These are phyloP conservation scores for Eristalis pertinax DNA, from an alignment of 2,888 invertebrate genomes.

Conservation along the genomic window DNA sequence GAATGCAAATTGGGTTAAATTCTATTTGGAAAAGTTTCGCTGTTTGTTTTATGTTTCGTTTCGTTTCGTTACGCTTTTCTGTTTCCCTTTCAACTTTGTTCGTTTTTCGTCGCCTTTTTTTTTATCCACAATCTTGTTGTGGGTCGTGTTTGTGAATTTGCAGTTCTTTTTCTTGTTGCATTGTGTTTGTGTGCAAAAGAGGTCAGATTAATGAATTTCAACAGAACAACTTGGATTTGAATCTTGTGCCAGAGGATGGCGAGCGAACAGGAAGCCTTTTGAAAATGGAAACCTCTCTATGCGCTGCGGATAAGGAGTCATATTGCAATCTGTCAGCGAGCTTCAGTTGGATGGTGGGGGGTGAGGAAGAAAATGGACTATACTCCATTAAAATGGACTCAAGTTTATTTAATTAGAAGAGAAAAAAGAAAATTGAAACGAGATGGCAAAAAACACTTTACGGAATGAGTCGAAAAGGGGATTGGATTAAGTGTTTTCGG, in stretches of 20 bases:
- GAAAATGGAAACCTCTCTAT: conserved; percentile 3
- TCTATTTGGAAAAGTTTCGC: conserved; percentile 55
- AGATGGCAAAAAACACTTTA: neutral
- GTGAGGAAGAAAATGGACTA: conserved; percentile 15
- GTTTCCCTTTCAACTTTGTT: neutral
- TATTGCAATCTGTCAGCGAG: conserved; percentile 35
- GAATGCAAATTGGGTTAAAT: conserved; percentile 62
- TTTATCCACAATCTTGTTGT: neutral
- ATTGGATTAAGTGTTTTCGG: neutral
- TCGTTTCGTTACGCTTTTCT: conserved; percentile 8
- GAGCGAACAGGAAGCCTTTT: neutral
- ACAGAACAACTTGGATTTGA: conserved; percentile 10
- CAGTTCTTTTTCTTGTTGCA: conserved; percentile 1
- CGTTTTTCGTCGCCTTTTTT: neutral
- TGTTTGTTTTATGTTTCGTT: conserved; percentile 34
- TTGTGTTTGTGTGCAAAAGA: conserved; percentile 8
- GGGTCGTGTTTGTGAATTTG: conserved; percentile 3
- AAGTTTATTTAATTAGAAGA: conserved; percentile 42
- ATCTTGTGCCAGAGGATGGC: neutral
- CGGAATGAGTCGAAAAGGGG: neutral
- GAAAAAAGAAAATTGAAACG: neutral
- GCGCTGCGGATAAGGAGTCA: conserved; percentile 33
- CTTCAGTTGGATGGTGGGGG: neutral
- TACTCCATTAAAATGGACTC: conserved; percentile 34
- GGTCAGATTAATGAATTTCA: conserved; percentile 54